Evolutionary conservation across 2,888 invertebrate genomes (phyloP).

Genomic region (Dione juno): DNA sequence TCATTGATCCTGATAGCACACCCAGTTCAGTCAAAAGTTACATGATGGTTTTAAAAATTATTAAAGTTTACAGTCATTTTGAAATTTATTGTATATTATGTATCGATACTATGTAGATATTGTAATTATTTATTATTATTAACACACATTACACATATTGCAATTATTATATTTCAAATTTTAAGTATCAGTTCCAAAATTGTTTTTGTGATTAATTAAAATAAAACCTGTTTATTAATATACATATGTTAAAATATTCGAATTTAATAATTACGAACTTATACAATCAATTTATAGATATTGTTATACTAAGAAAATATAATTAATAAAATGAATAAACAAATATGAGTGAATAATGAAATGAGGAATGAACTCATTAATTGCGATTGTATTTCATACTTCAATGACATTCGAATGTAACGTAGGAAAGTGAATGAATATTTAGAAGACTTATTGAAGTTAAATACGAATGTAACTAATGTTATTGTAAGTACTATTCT

Average conservation of each 20-base stretch:
- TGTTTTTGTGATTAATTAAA: slow-evolving; percentile 76
- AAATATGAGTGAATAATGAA: slow-evolving; percentile 79
- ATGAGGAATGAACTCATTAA: slow-evolving; percentile 79
- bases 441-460: slow-evolving; percentile 84
- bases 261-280: slow-evolving; percentile 85
- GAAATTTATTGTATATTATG: slow-evolving; percentile 55
- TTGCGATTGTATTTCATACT: slow-evolving; percentile 82
- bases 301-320: slow-evolving; percentile 84
- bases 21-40: slow-evolving; percentile 53
- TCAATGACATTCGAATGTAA: slow-evolving; percentile 81
- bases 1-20: slow-evolving; percentile 53
- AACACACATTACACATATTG: slow-evolving; percentile 57
- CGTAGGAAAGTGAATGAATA: slow-evolving; percentile 82
- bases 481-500: slow-evolving; percentile 77
- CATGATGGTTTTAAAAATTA: slow-evolving; percentile 51
- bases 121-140: slow-evolving; percentile 68
- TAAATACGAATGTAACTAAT: slow-evolving; percentile 81
- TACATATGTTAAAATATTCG: slow-evolving; percentile 85
- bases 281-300: slow-evolving; percentile 84
- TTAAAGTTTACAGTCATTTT: slow-evolving; percentile 54
- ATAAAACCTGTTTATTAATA: slow-evolving; percentile 84
- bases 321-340: slow-evolving; percentile 83
- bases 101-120: slow-evolving; percentile 64
- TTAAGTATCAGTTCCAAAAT: slow-evolving; percentile 67
- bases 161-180: slow-evolving; percentile 68